Evolutionary conservation across 2,797 vertebrate species (phyloP).

Genomic region (Sebastes hubbsi): DNA sequence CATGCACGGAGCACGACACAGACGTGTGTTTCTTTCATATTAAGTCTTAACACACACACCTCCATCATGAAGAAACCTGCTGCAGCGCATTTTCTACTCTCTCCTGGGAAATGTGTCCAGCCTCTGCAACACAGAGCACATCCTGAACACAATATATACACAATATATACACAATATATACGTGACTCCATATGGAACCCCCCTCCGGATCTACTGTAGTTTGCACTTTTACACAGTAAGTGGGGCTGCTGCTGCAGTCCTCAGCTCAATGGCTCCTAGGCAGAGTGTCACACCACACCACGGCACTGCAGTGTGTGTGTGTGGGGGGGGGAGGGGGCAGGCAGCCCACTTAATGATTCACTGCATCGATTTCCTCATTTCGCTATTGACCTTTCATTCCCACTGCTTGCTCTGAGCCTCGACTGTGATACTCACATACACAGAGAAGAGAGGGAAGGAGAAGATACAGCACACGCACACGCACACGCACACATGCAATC

Average conservation of each 20-base stretch:
- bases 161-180: background rate
- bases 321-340: background rate
- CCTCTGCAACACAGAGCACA: background rate
- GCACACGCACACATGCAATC: too few species aligned
- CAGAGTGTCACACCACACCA: background rate
- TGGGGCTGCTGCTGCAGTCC: slow-evolving; percentile 8
- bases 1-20: background rate
- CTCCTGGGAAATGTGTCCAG: slow-evolving; percentile 8
- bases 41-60: background rate
- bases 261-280: slow-evolving; percentile 5
- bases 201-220: background rate
- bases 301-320: slow-evolving; percentile 14
- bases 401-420: background rate
- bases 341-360: slow-evolving; percentile 49
- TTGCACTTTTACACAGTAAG: background rate
- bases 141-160: background rate
- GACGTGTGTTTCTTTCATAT: background rate
- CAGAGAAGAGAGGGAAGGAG: too few species aligned
- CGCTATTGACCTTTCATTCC: slow-evolving; percentile 49
- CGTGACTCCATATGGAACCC: background rate
- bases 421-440: background rate
- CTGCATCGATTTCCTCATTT: slow-evolving; percentile 65
- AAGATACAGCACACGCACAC: too few species aligned
- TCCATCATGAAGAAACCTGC: background rate
- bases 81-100: background rate